Percentiles rank a stretch among this genome's conserved stretches.
Evolutionary conservation across 1,140 invertebrate genomes (phyloP).

Genomic region (Pomacea maculata): DNA sequence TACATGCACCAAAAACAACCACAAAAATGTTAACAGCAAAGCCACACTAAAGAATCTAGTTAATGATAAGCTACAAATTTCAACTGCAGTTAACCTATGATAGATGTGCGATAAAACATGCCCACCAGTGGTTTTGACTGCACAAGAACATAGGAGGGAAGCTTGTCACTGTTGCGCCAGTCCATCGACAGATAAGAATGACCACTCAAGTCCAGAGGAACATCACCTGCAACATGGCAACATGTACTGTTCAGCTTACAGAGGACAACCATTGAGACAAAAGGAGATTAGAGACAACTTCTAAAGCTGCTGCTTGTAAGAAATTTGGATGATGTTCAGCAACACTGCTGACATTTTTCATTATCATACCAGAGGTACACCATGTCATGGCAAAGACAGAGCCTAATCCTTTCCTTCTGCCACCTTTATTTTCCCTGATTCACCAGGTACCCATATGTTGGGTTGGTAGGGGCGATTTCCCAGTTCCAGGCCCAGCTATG

Average conservation of each 20-base stretch:
- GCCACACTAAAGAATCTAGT: background rate
- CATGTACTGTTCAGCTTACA: background rate
- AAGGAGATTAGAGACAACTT: no score
- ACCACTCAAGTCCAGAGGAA: slow-evolving; percentile 59
- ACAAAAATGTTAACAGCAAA: background rate
- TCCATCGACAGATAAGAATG: slow-evolving; percentile 64
- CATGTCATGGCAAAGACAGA: no score
- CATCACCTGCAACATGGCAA: slow-evolving; percentile 55
- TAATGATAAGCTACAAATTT: background rate
- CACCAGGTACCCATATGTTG: no score
- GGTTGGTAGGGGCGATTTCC: no score
- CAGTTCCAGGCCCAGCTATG: no score
- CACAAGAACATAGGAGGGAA: slow-evolving; percentile 60
- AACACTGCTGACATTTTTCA: no score
- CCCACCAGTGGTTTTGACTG: slow-evolving; percentile 63
- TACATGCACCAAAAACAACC: background rate
- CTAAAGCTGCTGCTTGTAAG: no score
- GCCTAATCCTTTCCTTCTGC: no score
- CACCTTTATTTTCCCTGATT: no score
- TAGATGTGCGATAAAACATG: background rate
- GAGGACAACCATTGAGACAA: no score
- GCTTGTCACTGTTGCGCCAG: slow-evolving; percentile 67
- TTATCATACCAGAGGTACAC: no score
- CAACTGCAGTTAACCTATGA: background rate
- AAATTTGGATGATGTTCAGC: no score